Evolutionary conservation across 2,113 vertebrate species (phyloP).

Genomic region (Sorex fumeus): DNA sequence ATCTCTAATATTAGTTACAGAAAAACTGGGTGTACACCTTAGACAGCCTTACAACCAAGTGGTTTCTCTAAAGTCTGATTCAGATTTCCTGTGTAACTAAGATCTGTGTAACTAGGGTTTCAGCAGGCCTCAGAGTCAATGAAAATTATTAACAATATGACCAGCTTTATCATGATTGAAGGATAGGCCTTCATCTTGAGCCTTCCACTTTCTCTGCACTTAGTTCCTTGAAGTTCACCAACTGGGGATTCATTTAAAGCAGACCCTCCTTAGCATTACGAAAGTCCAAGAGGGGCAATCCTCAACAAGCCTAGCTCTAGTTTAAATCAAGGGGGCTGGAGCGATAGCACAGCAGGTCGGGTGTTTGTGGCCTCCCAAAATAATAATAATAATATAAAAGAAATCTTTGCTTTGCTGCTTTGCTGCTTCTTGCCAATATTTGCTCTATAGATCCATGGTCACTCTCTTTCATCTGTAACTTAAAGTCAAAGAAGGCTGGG

Average conservation of each 20-base stretch:
- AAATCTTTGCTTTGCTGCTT: too few relatives aligned
- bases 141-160: not conserved
- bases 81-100: too few relatives aligned
- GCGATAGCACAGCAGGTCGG: too few relatives aligned
- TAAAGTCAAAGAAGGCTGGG: constrained; percentile 5
- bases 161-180: not conserved
- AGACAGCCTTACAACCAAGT: constrained; percentile 10
- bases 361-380: too few relatives aligned
- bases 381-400: too few relatives aligned
- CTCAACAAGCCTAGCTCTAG: not conserved
- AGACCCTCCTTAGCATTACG: not conserved
- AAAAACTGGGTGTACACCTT: not conserved
- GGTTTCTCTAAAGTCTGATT: not conserved
- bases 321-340: too few relatives aligned
- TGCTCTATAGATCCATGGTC: not conserved
- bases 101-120: not conserved
- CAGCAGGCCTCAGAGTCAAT: not conserved
- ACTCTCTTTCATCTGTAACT: not conserved
- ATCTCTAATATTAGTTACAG: not conserved
- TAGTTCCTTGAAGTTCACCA: not conserved
- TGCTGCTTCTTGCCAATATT: too few relatives aligned
- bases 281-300: too few relatives aligned
- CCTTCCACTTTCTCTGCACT: not conserved
- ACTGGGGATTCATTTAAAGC: not conserved
- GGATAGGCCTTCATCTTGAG: not conserved